A percentile compares a stretch with the other conserved stretches of the same genome.
phyloP scores from a whole-genome alignment of 2,888 invertebrate species.

The Zeuzera pyrina region DNA sequence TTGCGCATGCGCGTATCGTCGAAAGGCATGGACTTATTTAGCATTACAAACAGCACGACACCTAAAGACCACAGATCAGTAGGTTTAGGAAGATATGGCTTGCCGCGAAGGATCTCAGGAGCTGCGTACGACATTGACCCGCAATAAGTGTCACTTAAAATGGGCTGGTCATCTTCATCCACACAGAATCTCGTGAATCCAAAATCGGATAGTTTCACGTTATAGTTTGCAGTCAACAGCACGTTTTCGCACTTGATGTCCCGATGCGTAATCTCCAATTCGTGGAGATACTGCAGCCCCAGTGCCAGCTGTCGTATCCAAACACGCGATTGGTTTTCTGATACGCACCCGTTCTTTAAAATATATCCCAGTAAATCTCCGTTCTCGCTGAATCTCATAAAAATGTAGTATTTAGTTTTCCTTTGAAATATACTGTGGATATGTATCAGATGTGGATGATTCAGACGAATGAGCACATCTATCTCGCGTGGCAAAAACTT shows the following conservation, averaged over 20 bases:
- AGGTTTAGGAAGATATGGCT: constrained; percentile 79
- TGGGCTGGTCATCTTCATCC: constrained; percentile 41
- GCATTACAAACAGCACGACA: constrained; percentile 85
- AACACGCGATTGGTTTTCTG: constrained; percentile 78
- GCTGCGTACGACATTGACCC: constrained; percentile 91
- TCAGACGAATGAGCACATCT: constrained; percentile 80
- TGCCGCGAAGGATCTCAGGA: constrained; percentile 86
- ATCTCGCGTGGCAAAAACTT: constrained; percentile 90
- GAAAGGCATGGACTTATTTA: constrained; percentile 89
- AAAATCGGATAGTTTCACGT: constrained; percentile 87
- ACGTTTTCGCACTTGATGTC: constrained; percentile 90
- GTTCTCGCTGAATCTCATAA: constrained; percentile 84
- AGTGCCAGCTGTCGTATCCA: constrained; percentile 81
- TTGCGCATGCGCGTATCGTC: constrained; percentile 83
- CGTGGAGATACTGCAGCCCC: constrained; percentile 81
- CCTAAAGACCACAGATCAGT: constrained; percentile 88
- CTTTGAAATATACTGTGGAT: constrained; percentile 84
- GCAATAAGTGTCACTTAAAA: constrained; percentile 85
- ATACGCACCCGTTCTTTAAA: constrained; percentile 77
- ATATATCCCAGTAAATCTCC: constrained; percentile 85
- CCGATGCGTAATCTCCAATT: constrained; percentile 81
- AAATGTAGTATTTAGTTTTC: constrained; percentile 81
- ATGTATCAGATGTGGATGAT: constrained; percentile 86
- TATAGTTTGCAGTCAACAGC: constrained; percentile 79
- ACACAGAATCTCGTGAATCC: constrained; percentile 78